A percentile compares a stretch with the other conserved stretches of the same genome.
Conservation (phyloP, 2,113 vertebrate genomes). For the Rhodinocichla rosea region DNA sequence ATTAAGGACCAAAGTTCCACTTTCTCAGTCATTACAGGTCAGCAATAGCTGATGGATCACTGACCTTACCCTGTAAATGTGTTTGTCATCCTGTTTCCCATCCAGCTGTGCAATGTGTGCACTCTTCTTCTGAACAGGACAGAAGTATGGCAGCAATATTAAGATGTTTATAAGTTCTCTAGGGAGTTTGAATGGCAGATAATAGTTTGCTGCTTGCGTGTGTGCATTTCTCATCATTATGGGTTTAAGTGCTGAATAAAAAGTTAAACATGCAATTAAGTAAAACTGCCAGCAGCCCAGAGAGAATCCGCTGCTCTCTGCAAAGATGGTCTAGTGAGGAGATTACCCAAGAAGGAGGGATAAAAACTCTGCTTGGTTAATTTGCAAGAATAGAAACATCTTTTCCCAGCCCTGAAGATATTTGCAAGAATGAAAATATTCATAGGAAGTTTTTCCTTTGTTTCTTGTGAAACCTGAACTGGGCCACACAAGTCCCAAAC, state of each 20-base stretch:
- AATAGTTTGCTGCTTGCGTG: not conserved
- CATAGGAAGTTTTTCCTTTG: not conserved
- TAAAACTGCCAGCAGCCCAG: conserved; percentile 19
- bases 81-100: not conserved
- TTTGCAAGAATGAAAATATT: not conserved
- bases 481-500: not conserved
- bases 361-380: conserved; percentile 19
- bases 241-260: conserved; percentile 38
- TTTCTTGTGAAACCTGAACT: not conserved
- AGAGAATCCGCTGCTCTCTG: not conserved
- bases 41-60: not conserved
- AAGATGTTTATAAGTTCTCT: not conserved
- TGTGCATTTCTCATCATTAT: not conserved
- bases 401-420: not conserved
- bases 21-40: not conserved
- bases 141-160: not conserved
- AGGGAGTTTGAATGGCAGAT: not conserved
- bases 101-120: not conserved
- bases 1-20: not conserved
- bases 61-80: not conserved
- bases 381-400: not conserved
- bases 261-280: conserved; percentile 54
- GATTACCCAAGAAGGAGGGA: conserved; percentile 13
- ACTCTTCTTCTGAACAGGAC: not conserved
- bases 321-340: conserved; percentile 32